These are phyloP conservation scores for Stegodyphus dumicola DNA, from an alignment of 1,140 invertebrate species.

Conservation along the genomic window DNA sequence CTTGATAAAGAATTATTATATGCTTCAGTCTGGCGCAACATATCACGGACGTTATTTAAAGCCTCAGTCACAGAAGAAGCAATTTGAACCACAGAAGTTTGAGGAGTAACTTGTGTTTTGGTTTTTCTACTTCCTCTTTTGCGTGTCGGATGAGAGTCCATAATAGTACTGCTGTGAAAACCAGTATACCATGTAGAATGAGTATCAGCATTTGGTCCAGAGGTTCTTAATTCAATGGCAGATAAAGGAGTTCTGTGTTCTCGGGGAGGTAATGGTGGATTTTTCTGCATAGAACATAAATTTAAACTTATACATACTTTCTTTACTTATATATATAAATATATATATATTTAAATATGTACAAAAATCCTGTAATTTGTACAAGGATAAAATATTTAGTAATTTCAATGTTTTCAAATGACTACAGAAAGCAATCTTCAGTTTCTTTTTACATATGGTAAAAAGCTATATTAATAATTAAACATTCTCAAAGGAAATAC, in stretches of 20 bases:
- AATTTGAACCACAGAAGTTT: constrained; percentile 7
- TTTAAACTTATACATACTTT: too few species aligned
- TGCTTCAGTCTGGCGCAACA: constrained; percentile 44
- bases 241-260: constrained; percentile 38
- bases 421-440: too few species aligned
- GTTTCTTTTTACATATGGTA: too few species aligned
- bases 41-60: constrained; percentile 47
- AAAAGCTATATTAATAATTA: too few species aligned
- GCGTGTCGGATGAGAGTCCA: constrained; percentile 38
- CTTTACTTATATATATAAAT: background rate
- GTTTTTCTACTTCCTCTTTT: background rate
- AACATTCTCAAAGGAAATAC: too few species aligned
- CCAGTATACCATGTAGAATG: constrained; percentile 48
- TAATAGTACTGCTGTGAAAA: constrained; percentile 30
- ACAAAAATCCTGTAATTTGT: background rate
- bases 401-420: too few species aligned
- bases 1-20: constrained; percentile 9
- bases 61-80: constrained; percentile 43
- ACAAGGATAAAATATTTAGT: too few species aligned
- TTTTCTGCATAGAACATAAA: constrained; percentile 39
- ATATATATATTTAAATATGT: background rate
- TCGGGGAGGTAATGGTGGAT: constrained; percentile 52
- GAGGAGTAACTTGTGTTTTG: background rate
- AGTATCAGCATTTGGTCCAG: background rate
- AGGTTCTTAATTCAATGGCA: constrained; percentile 27